Evolutionary conservation across 2,113 vertebrate species (phyloP).

Genomic region (Cololabis saira): DNA sequence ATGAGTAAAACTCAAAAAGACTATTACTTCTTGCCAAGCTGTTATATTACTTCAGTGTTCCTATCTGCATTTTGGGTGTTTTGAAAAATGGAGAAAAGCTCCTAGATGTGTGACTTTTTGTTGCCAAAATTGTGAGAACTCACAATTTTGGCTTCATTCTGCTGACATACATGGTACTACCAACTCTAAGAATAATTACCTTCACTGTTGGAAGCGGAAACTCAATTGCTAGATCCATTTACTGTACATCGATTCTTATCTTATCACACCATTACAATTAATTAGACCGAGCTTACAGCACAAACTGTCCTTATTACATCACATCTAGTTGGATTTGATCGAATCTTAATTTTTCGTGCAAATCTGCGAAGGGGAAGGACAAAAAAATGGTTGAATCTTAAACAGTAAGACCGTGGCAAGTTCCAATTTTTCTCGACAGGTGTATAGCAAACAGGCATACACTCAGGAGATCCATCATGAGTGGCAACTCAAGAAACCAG

Average conservation of each 20-base stretch:
- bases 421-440: slow-evolving; percentile 55
- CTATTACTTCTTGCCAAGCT: too few species aligned
- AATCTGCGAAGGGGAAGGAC: slow-evolving; percentile 14
- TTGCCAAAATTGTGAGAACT: too few species aligned
- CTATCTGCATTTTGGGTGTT: too few species aligned
- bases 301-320: slow-evolving; percentile 58
- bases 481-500: slow-evolving; percentile 53
- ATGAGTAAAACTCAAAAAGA: too few species aligned
- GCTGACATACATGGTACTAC: slow-evolving; percentile 7
- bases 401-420: slow-evolving; percentile 6
- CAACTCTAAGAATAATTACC: slow-evolving; percentile 46
- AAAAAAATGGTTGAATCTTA: slow-evolving; percentile 8
- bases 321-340: slow-evolving; percentile 47
- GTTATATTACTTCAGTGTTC: too few species aligned
- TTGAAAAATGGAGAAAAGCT: too few species aligned
- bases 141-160: background rate
- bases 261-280: slow-evolving; percentile 57
- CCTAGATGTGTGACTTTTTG: background rate
- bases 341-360: slow-evolving; percentile 47
- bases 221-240: slow-evolving; percentile 48
- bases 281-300: slow-evolving; percentile 43
- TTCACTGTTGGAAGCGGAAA: slow-evolving; percentile 50
- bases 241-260: slow-evolving; percentile 62
- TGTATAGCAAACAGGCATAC: slow-evolving; percentile 7
- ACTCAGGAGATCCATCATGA: slow-evolving; percentile 36